phyloP scores from a whole-genome alignment of 2,113 vertebrate species.

The Ammospiza caudacuta region DNA sequence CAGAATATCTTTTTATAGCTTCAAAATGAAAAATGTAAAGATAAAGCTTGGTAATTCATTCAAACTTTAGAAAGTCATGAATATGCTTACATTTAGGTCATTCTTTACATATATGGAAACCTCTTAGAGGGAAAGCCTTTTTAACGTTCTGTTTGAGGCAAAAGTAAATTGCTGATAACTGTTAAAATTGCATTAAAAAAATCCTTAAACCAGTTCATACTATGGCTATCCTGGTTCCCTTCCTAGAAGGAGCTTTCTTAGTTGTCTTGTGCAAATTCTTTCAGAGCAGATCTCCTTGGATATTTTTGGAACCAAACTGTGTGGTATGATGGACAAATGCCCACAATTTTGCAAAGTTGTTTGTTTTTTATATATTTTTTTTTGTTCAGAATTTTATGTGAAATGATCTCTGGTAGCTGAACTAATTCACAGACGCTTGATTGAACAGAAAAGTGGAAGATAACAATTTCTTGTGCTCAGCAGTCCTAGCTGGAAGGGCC shows the following conservation, averaged over 20 bases:
- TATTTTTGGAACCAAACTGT: not conserved
- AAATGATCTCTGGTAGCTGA: not conserved
- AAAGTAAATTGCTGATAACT: not conserved
- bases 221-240: not conserved
- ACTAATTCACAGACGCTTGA: not conserved
- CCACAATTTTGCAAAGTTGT: not conserved
- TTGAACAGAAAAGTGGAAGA: not conserved
- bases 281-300: not conserved
- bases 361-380: not conserved
- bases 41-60: not conserved
- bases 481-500: not conserved
- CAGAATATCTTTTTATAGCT: not conserved
- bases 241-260: not conserved
- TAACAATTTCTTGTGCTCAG: not conserved
- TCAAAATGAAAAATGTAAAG: not conserved
- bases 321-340: not conserved
- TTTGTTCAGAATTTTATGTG: not conserved
- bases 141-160: not conserved
- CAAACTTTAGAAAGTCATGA: not conserved
- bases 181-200: not conserved
- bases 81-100: not conserved
- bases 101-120: not conserved
- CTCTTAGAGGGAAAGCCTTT: not conserved
- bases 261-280: not conserved
- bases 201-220: not conserved